Conservation (phyloP, 1,140 invertebrate species). For the Venustaconcha ellipsiformis region DNA sequence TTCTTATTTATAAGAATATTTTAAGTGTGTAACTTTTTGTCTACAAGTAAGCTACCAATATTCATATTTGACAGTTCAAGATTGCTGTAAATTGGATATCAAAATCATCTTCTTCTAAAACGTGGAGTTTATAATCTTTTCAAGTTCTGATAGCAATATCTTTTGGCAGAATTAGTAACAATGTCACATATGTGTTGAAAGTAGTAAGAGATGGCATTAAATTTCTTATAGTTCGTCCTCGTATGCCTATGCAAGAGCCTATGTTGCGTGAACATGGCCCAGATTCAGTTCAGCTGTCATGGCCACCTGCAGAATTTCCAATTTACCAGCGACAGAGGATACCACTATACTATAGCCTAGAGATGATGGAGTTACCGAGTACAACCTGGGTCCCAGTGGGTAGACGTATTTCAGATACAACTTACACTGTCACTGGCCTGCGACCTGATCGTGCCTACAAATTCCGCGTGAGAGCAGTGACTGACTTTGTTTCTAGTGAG, state of each 20-base stretch:
- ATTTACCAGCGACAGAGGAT: conserved; percentile 42
- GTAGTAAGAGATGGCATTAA: too few species aligned
- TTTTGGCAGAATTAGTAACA: too few species aligned
- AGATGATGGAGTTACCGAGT: conserved; percentile 58
- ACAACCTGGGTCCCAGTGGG: conserved; percentile 57
- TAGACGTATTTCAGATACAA: conserved; percentile 49
- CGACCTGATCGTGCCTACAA: conserved; percentile 81
- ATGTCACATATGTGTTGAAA: too few species aligned
- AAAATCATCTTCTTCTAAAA: too few species aligned
- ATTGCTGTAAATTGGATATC: too few species aligned
- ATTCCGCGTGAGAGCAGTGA: conserved; percentile 96
- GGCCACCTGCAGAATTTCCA: conserved; percentile 58
- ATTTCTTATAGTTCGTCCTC: conserved; percentile 50
- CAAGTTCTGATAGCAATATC: too few species aligned
- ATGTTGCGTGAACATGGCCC: conserved; percentile 41
- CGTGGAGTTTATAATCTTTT: too few species aligned
- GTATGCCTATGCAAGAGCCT: conserved; percentile 47
- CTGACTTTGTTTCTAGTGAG: conserved; percentile 95
- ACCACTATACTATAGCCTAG: conserved; percentile 59
- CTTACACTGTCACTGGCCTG: conserved; percentile 55
- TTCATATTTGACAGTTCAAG: too few species aligned
- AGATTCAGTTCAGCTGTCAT: conserved; percentile 53
- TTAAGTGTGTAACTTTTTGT: too few species aligned
- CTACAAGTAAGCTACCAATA: too few species aligned
- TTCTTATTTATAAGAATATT: too few species aligned